Base-by-base conservation (phyloP, 2,888 invertebrate species). In the Cyclophora albipunctata region DNA sequence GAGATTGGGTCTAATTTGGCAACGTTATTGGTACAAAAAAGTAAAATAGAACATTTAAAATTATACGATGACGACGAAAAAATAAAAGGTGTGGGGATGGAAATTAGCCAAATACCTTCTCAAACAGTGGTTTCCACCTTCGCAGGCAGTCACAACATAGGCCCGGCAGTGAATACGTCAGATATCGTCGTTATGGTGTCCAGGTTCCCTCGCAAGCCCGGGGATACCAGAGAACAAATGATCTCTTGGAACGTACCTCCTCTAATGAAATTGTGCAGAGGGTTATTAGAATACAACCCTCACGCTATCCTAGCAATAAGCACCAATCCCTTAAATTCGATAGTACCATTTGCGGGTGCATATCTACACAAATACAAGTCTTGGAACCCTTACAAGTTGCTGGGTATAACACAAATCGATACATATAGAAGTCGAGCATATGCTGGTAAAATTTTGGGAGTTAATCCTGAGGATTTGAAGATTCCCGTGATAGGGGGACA, bases 401-500 rank as follows among this genome's bases (percentile, higher is more conserved):
- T 81, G 46, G 83, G 82, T 3, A 69, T 83, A 47, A 82, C 81
- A 4, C 73, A 81, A 35, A 70, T 84, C 42, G 82, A 84, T 45
- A 59, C 64, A 1, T 71, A 73, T 34, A 73, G 83, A 52, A 62
- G 68, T 34, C 69, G 68, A 50, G 51, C 69, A 3, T 70, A 72
- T 42, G 67, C 66, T 41, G 77, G 72, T 4, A 67, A 64, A 35
- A 62, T 62, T 40, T 62, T 83, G 3, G 58, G 71, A 42, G 63
- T 73, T 0, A 72, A 69, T 50, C 69, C 78, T 6, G 46, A 54
- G 6, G 55, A 64, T 34, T 48, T 84, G 34, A 49, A 62, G 4
- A 52, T 84, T 37, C 84, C 83, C 7, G 79, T 83, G 0, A 73
- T 84, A 7, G 80, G 84, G 47, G 84, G 82, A 0, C 80, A 82